These are phyloP conservation scores for Torymus tubicola DNA, from an alignment of 2,888 invertebrate species.

Conservation along the genomic window DNA sequence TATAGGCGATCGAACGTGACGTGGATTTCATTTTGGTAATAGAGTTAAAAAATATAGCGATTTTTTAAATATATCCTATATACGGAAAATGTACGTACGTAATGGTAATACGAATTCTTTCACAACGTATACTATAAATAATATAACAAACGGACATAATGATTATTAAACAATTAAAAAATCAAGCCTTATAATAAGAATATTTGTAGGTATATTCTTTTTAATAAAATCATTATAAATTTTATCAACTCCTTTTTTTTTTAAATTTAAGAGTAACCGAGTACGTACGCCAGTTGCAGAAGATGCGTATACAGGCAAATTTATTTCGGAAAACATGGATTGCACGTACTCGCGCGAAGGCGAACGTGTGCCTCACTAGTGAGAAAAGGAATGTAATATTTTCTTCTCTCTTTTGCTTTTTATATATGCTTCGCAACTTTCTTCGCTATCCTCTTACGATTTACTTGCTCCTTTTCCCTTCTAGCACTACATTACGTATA, in stretches of 20 bases:
- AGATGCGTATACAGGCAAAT: neutral
- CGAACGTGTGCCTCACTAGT: neutral
- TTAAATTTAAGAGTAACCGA: too few species aligned
- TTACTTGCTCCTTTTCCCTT: neutral
- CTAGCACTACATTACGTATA: neutral
- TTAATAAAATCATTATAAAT: too few species aligned
- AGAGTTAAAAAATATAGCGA: too few species aligned
- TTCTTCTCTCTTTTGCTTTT: neutral
- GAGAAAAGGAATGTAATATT: neutral
- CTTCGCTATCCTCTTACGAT: neutral
- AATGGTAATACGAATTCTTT: too few species aligned
- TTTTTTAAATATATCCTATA: too few species aligned
- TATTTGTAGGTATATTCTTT: too few species aligned
- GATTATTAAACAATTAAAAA: too few species aligned
- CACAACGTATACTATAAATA: too few species aligned
- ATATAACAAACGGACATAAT: too few species aligned
- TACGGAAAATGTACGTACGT: too few species aligned
- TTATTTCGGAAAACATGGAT: neutral
- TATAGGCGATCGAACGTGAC: constrained; percentile 37
- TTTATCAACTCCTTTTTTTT: too few species aligned
- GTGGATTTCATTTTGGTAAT: constrained; percentile 20
- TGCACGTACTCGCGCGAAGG: neutral
- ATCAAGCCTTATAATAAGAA: too few species aligned
- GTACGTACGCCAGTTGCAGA: neutral
- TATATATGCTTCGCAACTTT: neutral